These are phyloP conservation scores for Tineola bisselliella DNA, from an alignment of 2,888 invertebrate genomes.

Conservation along the genomic window DNA sequence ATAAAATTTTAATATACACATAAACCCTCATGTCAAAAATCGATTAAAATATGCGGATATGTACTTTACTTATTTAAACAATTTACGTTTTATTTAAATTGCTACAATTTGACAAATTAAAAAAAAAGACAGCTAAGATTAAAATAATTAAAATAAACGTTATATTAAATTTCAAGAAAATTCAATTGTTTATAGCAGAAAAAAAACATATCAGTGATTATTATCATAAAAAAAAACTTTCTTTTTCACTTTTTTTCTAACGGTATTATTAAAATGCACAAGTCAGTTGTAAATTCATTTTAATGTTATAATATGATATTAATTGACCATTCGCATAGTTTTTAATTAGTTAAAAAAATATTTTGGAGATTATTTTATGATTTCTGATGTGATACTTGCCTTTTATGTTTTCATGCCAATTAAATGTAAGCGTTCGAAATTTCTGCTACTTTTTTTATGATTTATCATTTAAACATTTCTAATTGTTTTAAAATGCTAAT, in stretches of 20 bases:
- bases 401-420: slow-evolving; percentile 16
- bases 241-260: background rate
- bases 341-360: slow-evolving; percentile 28
- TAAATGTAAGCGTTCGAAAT: background rate
- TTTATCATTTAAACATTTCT: no score
- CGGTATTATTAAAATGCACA: slow-evolving; percentile 16
- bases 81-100: no score
- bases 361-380: slow-evolving; percentile 13
- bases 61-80: no score
- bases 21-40: no score
- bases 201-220: background rate
- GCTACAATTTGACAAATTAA: no score
- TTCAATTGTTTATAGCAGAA: background rate
- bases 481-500: no score
- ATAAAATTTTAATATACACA: no score
- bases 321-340: slow-evolving; percentile 34
- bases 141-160: no score
- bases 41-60: no score
- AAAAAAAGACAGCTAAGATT: no score
- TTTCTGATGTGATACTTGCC: slow-evolving; percentile 12
- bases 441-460: slow-evolving; percentile 7
- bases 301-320: slow-evolving; percentile 30
- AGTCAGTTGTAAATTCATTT: slow-evolving; percentile 24
- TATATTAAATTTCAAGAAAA: no score
- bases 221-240: background rate